Base-by-base conservation (phyloP, 1,140 invertebrate genomes). In the Sitophilus oryzae region DNA sequence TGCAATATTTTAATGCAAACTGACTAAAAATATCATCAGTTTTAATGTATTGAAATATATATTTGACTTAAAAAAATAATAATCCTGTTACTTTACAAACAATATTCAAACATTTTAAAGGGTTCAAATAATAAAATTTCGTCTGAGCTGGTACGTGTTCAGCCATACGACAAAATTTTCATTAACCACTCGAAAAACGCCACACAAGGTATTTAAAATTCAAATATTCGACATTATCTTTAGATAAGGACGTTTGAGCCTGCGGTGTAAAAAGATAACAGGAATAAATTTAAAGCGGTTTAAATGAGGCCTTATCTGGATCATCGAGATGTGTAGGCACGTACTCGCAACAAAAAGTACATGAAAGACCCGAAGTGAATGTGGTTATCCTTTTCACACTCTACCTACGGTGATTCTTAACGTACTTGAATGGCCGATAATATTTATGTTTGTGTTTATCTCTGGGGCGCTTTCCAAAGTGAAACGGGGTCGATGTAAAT, bases 141-240 rank as follows among this genome's bases (percentile, higher is more conserved):
- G 25, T 5, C 25, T 5, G 5, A 30, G 11, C 25, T 11, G 25
- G 25, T 30, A 6, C 25, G 25, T 30, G 25, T 6, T 30, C 25
- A 30, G 11, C 25, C 25, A 30, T 30, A 30, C 25, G 23, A 16
- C 11, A 35, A 46, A 46, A 16, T 30, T 22, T 46, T 22, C 15
- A 23, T 19, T 15, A 55, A 37, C 15, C 36, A 30, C 20, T 36
- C 25, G 42, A 55, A 43, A 42, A 41, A 42, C 19, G 42, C 45
- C 34, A n/a, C 40, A 44, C 15, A 30, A 30, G 25, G 34, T 47
- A 49, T 43, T 60, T 56, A 56, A 60, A 60, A 60, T 57, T 60
- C 58, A 57, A 56, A 43, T 55, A 60, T 60, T 60, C 54, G 58
- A 60, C 58, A 60, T 48, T 60, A 43, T 42, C 23, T 40, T 36